phyloP scores from a whole-genome alignment of 2,113 vertebrate species.

The Vombatus ursinus region DNA sequence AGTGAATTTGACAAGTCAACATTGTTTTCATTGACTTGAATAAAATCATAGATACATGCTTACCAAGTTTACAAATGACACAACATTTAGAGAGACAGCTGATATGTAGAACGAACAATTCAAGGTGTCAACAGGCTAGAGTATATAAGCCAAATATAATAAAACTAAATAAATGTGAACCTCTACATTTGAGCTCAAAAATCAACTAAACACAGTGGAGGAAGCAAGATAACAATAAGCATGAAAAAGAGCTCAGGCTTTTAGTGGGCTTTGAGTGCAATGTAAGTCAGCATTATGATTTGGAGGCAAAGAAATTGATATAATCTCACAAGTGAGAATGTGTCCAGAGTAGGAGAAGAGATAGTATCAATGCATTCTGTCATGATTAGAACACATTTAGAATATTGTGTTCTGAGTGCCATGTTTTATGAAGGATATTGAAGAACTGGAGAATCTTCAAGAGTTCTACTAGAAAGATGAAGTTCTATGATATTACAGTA shows the following conservation, averaged over 20 bases:
- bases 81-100: neutral
- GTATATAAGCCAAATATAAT: no score
- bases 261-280: neutral
- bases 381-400: neutral
- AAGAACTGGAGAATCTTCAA: neutral
- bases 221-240: neutral
- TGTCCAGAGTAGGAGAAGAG: neutral
- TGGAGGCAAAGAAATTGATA: neutral
- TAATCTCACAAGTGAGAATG: neutral
- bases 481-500: neutral
- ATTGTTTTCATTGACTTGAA: no score
- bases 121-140: neutral
- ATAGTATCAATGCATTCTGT: neutral
- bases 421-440: neutral
- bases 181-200: no score
- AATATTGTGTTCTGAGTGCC: neutral
- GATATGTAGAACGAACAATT: no score
- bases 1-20: neutral
- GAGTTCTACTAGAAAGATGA: neutral
- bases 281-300: neutral
- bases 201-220: neutral
- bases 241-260: neutral
- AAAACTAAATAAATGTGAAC: no score
- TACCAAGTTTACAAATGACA: neutral
- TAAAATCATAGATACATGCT: neutral